Percentiles rank a stretch among this genome's conserved stretches.
phyloP scores from a whole-genome alignment of 1,140 invertebrate genomes.

The Campoletis sonorensis region DNA sequence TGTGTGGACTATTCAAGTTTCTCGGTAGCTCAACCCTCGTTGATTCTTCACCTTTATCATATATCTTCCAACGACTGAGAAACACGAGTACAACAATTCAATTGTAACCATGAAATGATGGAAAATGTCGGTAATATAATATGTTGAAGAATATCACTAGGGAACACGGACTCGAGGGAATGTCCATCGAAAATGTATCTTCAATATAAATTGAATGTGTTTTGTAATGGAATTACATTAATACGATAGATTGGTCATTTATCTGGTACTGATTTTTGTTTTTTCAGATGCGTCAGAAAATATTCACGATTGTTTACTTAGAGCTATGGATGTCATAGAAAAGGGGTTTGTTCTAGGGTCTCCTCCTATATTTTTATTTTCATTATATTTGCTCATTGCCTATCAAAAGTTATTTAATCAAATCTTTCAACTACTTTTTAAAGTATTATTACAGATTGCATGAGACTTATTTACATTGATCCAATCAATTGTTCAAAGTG shows the following conservation, averaged over 20 bases:
- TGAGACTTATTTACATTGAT: background rate
- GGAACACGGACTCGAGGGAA: background rate
- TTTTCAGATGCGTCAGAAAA: background rate
- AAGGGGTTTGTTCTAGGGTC: no score
- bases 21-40: slow-evolving; percentile 28
- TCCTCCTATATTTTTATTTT: no score
- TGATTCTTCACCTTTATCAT: slow-evolving; percentile 2
- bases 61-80: background rate
- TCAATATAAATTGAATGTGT: background rate
- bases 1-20: slow-evolving; percentile 2
- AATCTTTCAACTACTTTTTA: no score
- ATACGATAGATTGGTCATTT: background rate
- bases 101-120: background rate
- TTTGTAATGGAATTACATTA: background rate
- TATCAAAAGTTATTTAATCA: no score
- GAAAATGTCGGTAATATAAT: background rate
- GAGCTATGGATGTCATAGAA: no score
- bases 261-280: background rate
- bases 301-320: no score
- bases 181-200: background rate
- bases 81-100: slow-evolving; percentile 25
- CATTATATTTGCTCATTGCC: background rate
- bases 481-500: background rate
- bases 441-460: no score
- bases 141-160: background rate